These are phyloP conservation scores for Melanotus villosus DNA, from an alignment of 2,888 invertebrate genomes.

Conservation along the genomic window DNA sequence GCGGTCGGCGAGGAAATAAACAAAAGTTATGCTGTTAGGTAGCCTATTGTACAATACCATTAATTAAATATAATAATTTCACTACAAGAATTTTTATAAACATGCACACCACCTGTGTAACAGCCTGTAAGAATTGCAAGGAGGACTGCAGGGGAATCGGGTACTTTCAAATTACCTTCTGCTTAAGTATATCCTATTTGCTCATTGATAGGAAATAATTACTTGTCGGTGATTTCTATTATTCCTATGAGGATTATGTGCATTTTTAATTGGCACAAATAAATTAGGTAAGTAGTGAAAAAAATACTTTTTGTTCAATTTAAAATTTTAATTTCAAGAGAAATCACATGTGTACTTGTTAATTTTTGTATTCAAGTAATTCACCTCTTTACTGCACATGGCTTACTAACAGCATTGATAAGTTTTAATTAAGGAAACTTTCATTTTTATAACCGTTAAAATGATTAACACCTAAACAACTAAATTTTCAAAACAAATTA, in stretches of 20 bases:
- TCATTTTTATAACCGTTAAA: too few relatives aligned
- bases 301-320: slow-evolving; percentile 16
- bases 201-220: slow-evolving; percentile 63
- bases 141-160: slow-evolving; percentile 14
- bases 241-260: slow-evolving; percentile 24
- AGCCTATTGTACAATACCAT: background rate
- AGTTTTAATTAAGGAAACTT: too few relatives aligned
- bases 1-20: slow-evolving; percentile 17
- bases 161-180: slow-evolving; percentile 41
- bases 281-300: slow-evolving; percentile 24
- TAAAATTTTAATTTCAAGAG: slow-evolving; percentile 17
- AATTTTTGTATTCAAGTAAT: background rate
- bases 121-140: slow-evolving; percentile 18
- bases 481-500: too few relatives aligned
- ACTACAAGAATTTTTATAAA: slow-evolving; percentile 25
- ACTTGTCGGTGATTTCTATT: slow-evolving; percentile 34
- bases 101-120: slow-evolving; percentile 29
- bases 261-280: slow-evolving; percentile 24
- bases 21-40: slow-evolving; percentile 20
- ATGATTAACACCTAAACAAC: too few relatives aligned
- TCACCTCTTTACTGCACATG: too few relatives aligned
- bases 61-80: slow-evolving; percentile 28
- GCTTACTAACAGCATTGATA: too few relatives aligned
- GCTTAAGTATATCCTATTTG: slow-evolving; percentile 60
- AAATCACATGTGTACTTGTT: background rate